Base-by-base conservation (phyloP, 2,797 vertebrate species). In the Pelochelys cantorii region DNA sequence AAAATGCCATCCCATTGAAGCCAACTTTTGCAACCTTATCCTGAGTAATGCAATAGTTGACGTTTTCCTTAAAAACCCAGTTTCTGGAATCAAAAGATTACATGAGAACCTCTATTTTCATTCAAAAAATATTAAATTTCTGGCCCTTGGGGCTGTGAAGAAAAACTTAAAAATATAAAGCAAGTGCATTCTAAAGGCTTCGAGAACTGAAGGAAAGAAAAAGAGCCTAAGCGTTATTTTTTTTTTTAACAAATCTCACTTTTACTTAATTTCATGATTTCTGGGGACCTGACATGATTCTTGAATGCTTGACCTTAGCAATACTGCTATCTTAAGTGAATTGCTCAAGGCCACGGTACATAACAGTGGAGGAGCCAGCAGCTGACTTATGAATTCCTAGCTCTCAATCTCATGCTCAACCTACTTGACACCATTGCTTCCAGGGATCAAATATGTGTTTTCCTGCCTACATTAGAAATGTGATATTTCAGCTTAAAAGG, bases 1-100 rank as follows among this genome's bases (percentile, higher is more conserved):
- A 23, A 77, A 77, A 9, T 12, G 5, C 71, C 8, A 52, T 52
- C 1, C 5, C 3, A 23, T 2, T 11, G 77, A 0, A 0, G 37
- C 3, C 5, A 48, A 1, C 8, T 86, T 74, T 89, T 82, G 1
- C 13, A 10, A 42, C 56, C 34, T 4, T 13, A 11, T 79, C 12
- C 79, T 14, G 9, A 23, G 17, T 71, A 10, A 71, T 37, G 3
- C 55, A 3, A 34, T 31, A 90, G 48, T 90, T 90, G 56, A 37
- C 52, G 3, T 1, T 89, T 0, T 56, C 85, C 82, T 57, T 9
- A 4, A 85, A 31, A 22, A 89, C 9, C 0, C 0, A 29, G 13
- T 71, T 80, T 2, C 5, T 85, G 48, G 7, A 83, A 77, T 0
- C 2, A 74, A 80, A 11, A 91, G 15, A 78, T 74, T 11, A 29